These are phyloP conservation scores for Leptosomus discolor DNA, from an alignment of 2,113 vertebrate genomes.

Conservation along the genomic window DNA sequence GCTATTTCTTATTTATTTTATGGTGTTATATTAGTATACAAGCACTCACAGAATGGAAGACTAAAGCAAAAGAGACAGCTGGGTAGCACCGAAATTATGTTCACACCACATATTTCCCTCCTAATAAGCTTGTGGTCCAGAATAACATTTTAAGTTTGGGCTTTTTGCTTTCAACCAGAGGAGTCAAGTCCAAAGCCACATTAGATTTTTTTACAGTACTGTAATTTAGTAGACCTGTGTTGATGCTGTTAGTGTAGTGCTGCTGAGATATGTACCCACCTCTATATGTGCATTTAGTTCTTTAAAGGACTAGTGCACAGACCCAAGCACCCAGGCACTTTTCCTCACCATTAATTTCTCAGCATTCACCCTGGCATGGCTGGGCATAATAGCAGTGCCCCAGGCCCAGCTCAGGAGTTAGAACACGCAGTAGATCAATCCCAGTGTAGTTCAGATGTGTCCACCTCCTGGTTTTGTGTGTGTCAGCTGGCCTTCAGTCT, in stretches of 20 bases:
- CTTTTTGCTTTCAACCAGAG: background rate
- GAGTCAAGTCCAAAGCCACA: background rate
- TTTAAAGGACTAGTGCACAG: background rate
- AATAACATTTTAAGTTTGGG: background rate
- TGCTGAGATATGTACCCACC: background rate
- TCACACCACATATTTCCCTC: background rate
- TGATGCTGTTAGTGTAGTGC: background rate
- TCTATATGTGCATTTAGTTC: background rate
- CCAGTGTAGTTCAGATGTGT: background rate
- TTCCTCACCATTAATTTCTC: background rate
- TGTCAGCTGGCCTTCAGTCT: background rate
- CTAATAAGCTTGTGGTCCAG: background rate
- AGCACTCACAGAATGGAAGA: background rate
- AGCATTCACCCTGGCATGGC: background rate
- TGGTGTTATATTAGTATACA: background rate
- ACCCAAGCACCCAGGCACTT: background rate
- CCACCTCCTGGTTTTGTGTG: background rate
- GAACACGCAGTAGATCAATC: background rate
- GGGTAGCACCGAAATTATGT: background rate
- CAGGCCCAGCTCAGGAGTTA: background rate
- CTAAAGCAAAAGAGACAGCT: background rate
- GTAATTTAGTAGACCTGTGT: background rate
- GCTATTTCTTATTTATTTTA: background rate
- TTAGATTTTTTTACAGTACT: background rate
- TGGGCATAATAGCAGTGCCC: background rate